Base-by-base conservation (phyloP, 2,797 vertebrate genomes). In the Crenichthys baileyi region DNA sequence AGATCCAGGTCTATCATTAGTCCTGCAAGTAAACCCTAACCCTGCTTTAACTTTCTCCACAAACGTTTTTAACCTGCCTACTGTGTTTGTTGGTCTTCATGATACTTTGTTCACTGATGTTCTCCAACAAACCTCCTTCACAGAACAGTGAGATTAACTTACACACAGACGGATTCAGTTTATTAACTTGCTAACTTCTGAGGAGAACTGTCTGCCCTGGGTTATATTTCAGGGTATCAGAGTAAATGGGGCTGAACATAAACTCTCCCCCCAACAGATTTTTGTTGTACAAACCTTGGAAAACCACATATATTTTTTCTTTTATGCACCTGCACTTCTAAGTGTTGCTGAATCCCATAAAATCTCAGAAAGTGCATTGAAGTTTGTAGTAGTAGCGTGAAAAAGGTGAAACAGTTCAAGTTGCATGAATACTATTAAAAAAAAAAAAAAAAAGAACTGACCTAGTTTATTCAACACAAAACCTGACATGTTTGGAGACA, bases 401-500 rank as follows among this genome's bases (percentile, higher is more conserved):
- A 67, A 24, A 67, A 31, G 4, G 8, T 67, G 7, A 41, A 41
- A 67, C 36, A 11, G 20, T 67, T 67, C 18, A 41, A 11, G 20
- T 22, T 67, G 36, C 63, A 12, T 41, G 9, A 39, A 24, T 41
- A 39, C 22, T 39, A 22, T 12, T 65, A 36, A 36, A 36, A 36
- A 36, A 31, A 2, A 31, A 8, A 56, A n/a, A 24, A 56, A 56
- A 56, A 56, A n/a, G 7, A 56, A 2, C 13, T 60, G 51, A 41
- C 22, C 60, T 58, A 68, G 48, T 16, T 39, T 75, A 41, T 53
- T 75, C 12, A 81, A 63, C 48, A 55, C 26, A n/a, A 76, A 18
- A 29, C 29, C 77, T 22, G 46, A 16, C 16, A 72, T 61, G 79
- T 67, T 44, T 72, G 65, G 60, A 70, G 4, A 76, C 22, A 76